These are phyloP conservation scores for Uria aalge DNA, from an alignment of 2,113 vertebrate genomes.

Conservation along the genomic window DNA sequence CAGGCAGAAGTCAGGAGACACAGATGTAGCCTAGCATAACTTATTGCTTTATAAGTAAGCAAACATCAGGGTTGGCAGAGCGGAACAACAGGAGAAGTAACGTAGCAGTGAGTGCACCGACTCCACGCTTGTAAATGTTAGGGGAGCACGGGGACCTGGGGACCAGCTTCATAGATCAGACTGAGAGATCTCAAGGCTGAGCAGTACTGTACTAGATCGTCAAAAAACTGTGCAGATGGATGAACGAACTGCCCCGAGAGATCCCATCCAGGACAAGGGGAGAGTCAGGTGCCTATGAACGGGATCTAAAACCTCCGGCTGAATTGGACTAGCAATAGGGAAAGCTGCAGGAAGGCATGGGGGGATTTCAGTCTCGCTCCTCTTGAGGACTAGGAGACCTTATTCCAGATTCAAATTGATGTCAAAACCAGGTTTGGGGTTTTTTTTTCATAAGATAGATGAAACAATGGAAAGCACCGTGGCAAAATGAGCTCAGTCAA, in stretches of 20 bases:
- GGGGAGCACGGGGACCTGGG: background rate
- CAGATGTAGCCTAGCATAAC: background rate
- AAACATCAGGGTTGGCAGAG: background rate
- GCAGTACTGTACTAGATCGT: background rate
- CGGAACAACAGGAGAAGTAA: background rate
- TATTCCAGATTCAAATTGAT: background rate
- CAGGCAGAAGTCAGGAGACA: background rate
- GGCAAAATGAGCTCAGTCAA: background rate
- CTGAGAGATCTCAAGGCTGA: background rate
- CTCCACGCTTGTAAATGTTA: background rate
- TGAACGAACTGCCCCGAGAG: background rate
- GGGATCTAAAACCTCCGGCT: background rate
- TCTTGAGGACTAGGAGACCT: background rate
- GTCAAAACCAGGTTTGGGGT: background rate
- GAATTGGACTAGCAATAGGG: background rate
- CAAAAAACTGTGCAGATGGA: background rate
- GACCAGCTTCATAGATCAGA: background rate
- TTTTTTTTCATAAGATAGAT: background rate
- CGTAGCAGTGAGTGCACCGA: fast-evolving
- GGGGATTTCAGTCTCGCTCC: background rate
- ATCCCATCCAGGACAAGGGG: background rate
- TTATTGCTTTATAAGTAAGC: background rate
- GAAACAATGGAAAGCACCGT: background rate
- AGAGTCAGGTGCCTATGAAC: background rate
- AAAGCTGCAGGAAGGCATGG: background rate